Percentiles rank a stretch among this genome's conserved stretches.
Conservation (phyloP, 2,797 vertebrate genomes). For the Phoxinus dragarum region DNA sequence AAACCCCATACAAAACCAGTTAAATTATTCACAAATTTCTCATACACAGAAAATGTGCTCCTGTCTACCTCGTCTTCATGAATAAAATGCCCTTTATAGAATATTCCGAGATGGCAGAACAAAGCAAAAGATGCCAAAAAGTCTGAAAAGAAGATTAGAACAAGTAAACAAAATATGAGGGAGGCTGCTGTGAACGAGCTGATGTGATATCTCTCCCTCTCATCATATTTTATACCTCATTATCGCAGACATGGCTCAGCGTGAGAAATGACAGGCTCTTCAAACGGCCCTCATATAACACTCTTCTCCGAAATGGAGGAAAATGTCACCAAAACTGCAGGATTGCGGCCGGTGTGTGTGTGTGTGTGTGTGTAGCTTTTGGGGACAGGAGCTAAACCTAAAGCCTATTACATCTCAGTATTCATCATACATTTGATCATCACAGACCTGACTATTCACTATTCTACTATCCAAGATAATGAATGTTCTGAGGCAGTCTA, state of each 20-base stretch:
- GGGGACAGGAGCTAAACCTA: neutral
- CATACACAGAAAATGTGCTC: neutral
- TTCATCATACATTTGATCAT: neutral
- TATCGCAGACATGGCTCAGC: slow-evolving; percentile 6
- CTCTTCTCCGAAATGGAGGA: slow-evolving; percentile 3
- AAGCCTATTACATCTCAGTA: neutral
- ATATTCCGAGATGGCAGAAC: neutral
- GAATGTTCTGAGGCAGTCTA: neutral
- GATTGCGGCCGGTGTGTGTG: neutral
- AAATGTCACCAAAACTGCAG: slow-evolving; percentile 15
- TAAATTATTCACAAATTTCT: neutral
- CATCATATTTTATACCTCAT: slow-evolving; percentile 30
- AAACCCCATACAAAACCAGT: neutral
- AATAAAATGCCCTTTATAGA: slow-evolving; percentile 25
- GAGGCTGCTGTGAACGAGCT: slow-evolving; percentile 4
- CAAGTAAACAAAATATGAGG: neutral
- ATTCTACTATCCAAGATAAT: neutral
- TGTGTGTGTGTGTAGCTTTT: neutral
- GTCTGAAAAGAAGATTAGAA: neutral
- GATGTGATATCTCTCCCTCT: slow-evolving; percentile 32
- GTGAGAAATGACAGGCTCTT: slow-evolving; percentile 21
- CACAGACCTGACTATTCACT: neutral
- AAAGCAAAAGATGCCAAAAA: slow-evolving; percentile 12
- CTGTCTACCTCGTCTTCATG: neutral
- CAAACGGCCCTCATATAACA: slow-evolving; percentile 14